phyloP scores from a whole-genome alignment of 1,140 invertebrate genomes.

The Anastrepha ludens region DNA sequence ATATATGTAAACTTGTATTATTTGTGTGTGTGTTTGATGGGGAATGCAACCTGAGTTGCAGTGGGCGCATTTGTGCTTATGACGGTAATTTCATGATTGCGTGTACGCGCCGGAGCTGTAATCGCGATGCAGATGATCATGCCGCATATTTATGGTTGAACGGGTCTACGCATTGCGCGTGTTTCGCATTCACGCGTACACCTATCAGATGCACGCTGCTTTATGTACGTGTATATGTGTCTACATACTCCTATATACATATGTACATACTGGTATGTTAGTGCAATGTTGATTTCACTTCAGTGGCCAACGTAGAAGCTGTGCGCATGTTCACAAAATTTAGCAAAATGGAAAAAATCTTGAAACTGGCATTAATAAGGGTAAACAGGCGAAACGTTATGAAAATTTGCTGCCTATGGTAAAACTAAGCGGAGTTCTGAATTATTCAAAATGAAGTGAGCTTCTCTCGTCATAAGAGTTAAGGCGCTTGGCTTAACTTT shows the following conservation, averaged over 20 bases:
- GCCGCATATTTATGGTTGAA: constrained; percentile 2
- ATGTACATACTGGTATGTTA: not conserved
- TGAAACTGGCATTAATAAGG: too few relatives aligned
- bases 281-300: too few relatives aligned
- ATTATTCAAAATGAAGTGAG: too few relatives aligned
- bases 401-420: too few relatives aligned
- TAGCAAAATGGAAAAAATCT: too few relatives aligned
- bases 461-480: too few relatives aligned
- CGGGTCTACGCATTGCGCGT: not conserved
- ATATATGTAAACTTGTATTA: not conserved
- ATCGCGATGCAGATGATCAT: constrained; percentile 21
- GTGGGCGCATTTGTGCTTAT: not conserved
- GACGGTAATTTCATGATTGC: constrained; percentile 41
- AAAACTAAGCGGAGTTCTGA: too few relatives aligned
- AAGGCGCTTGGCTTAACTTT: too few relatives aligned
- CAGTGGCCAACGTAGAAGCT: too few relatives aligned
- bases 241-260: not conserved
- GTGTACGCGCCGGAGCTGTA: not conserved
- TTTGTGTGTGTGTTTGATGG: too few relatives aligned
- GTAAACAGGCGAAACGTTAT: too few relatives aligned
- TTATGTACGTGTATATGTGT: not conserved
- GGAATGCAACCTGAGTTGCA: not conserved
- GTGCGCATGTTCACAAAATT: too few relatives aligned
- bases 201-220: not conserved
- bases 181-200: not conserved